Conservation (phyloP, 2,888 invertebrate species). For the Drosophila neotestacea region DNA sequence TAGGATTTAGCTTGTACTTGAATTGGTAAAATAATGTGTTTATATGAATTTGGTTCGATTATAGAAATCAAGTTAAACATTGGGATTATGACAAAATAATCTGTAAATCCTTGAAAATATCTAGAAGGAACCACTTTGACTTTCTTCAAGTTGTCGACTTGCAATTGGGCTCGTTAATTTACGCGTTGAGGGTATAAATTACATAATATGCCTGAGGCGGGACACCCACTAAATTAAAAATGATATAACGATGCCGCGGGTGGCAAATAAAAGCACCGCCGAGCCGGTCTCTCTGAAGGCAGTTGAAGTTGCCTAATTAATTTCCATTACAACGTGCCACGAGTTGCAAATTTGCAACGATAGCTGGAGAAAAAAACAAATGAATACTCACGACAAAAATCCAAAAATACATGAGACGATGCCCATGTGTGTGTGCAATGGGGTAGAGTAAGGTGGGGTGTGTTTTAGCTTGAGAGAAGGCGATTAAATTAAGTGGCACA, state of each 20-base stretch:
- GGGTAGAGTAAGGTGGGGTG: neutral
- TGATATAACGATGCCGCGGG: slow-evolving; percentile 71
- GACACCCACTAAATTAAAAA: slow-evolving; percentile 82
- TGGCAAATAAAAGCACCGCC: slow-evolving; percentile 47
- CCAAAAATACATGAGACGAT: slow-evolving; percentile 29
- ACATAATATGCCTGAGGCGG: slow-evolving; percentile 60
- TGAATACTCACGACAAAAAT: slow-evolving; percentile 27
- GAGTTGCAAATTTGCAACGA: slow-evolving; percentile 71
- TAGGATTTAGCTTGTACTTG: slow-evolving; percentile 12
- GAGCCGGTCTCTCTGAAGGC: slow-evolving; percentile 37
- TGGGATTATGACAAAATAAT: no score
- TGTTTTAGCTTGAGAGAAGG: slow-evolving; percentile 18
- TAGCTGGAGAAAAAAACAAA: slow-evolving; percentile 23
- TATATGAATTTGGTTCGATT: no score
- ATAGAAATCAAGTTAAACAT: no score
- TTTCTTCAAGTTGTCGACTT: slow-evolving; percentile 9
- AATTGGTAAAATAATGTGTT: no score
- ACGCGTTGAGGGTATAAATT: slow-evolving; percentile 69
- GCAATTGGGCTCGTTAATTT: slow-evolving; percentile 72
- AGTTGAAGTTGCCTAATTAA: slow-evolving; percentile 78
- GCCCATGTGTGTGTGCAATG: slow-evolving; percentile 16
- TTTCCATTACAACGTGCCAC: slow-evolving; percentile 80
- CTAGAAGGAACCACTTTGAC: neutral
- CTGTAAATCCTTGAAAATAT: neutral
- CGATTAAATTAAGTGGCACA: slow-evolving; percentile 74